These are phyloP conservation scores for Anser cygnoides DNA, from an alignment of 2,113 vertebrate genomes.

Conservation along the genomic window DNA sequence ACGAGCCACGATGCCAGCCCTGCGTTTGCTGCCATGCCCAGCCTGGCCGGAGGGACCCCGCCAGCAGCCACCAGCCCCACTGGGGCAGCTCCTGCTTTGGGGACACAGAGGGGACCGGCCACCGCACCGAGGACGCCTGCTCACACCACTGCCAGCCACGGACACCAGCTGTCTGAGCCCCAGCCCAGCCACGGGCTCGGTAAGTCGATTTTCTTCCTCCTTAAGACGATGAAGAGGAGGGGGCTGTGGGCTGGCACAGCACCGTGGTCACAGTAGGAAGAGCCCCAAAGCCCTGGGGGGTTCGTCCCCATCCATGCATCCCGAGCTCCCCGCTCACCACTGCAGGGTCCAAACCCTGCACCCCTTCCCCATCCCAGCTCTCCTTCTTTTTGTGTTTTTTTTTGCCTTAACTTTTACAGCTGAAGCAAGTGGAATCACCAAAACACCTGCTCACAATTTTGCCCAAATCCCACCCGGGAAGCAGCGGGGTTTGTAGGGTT, in stretches of 20 bases:
- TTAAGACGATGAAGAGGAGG: background rate
- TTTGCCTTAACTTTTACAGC: background rate
- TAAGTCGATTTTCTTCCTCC: constrained; percentile 16
- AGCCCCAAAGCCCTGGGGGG: background rate
- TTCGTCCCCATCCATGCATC: no score
- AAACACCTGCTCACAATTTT: background rate
- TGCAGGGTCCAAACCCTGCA: background rate
- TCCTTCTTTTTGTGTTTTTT: background rate
- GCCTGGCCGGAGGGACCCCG: background rate
- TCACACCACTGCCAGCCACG: background rate
- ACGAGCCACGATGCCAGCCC: background rate
- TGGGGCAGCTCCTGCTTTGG: background rate
- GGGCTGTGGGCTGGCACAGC: background rate
- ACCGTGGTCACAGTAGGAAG: background rate
- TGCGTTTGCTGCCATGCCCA: background rate
- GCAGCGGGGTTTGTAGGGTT: background rate
- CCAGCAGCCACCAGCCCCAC: background rate
- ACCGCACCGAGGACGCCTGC: background rate
- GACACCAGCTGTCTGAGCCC: background rate
- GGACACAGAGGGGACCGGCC: background rate
- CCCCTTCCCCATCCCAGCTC: background rate
- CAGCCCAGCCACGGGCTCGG: background rate
- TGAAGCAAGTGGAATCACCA: background rate
- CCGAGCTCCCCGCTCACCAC: no score
- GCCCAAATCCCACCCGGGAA: background rate